Evolutionary conservation across 2,888 invertebrate species (phyloP).

Genomic region (Chymomyza amoena): DNA sequence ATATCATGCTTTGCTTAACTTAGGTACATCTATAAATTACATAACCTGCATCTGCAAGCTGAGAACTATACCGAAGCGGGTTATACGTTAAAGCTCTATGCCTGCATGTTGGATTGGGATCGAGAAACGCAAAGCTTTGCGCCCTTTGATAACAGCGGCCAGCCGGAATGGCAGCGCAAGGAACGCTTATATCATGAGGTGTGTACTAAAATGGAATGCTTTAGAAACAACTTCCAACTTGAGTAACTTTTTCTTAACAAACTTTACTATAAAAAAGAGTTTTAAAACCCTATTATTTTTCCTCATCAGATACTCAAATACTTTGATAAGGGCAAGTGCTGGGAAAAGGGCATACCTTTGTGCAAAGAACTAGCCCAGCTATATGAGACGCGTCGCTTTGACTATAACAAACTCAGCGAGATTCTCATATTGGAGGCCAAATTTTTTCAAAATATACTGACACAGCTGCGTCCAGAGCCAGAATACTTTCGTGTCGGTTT

Average conservation of each 20-base stretch:
- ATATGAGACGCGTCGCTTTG: conserved; percentile 91
- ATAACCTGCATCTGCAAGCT: conserved; percentile 93
- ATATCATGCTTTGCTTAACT: not conserved
- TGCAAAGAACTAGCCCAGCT: conserved; percentile 92
- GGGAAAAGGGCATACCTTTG: conserved; percentile 96
- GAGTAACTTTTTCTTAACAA: too few species aligned
- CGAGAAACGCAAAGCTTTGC: conserved; percentile 82
- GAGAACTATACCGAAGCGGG: conserved; percentile 97
- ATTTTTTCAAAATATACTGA: conserved; percentile 94
- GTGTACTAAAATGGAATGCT: not conserved
- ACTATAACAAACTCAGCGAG: conserved; percentile 92
- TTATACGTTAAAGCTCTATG: conserved; percentile 95
- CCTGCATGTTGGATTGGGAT: conserved; percentile 92
- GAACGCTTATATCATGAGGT: conserved; percentile 89
- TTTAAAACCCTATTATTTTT: not conserved
- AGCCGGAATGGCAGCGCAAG: conserved; percentile 93
- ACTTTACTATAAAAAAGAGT: too few species aligned
- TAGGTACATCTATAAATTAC: conserved; percentile 95
- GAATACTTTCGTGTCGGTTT: conserved; percentile 98
- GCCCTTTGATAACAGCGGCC: conserved; percentile 84
- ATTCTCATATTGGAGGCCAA: conserved; percentile 91
- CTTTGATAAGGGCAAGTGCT: conserved; percentile 97
- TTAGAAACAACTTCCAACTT: too few species aligned
- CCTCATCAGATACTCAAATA: conserved; percentile 87
- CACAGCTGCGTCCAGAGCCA: conserved; percentile 92